These are phyloP conservation scores for Lasioglossum oenotherae DNA, from an alignment of 2,888 invertebrate species.

Conservation along the genomic window DNA sequence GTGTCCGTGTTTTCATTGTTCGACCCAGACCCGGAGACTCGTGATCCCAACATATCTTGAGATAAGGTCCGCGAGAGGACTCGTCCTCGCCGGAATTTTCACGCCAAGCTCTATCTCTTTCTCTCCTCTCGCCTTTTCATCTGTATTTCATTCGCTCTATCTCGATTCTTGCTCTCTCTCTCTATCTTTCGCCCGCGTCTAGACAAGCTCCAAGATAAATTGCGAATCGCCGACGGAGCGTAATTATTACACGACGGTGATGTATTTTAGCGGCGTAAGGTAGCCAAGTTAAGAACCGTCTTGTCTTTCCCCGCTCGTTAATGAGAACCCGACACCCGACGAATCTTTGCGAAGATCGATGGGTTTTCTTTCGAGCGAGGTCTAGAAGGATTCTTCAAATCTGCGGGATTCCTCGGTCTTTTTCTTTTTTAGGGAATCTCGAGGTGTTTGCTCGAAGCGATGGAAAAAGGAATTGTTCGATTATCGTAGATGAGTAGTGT, in stretches of 20 bases:
- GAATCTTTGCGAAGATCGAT: constrained; percentile 1
- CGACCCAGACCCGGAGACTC: constrained; percentile 8
- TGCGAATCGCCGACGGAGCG: constrained; percentile 20
- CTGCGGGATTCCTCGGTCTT: neutral
- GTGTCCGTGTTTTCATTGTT: constrained; percentile 12
- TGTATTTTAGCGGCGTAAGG: constrained; percentile 28
- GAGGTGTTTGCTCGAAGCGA: neutral
- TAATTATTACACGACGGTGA: constrained; percentile 23
- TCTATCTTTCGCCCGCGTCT: neutral
- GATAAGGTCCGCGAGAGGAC: neutral
- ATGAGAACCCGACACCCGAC: constrained; percentile 24
- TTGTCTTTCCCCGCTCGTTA: constrained; percentile 37
- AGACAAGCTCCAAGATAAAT: constrained; percentile 18
- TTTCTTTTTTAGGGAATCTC: neutral
- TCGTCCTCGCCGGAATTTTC: neutral
- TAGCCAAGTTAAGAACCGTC: constrained; percentile 23
- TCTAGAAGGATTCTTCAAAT: neutral
- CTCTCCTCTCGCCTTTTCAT: neutral
- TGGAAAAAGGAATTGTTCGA: constrained; percentile 73
- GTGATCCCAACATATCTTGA: constrained; percentile 21
- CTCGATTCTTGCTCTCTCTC: neutral
- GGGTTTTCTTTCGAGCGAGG: neutral
- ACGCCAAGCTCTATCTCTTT: neutral
- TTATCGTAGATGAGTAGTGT: constrained; percentile 63
- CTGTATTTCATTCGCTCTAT: neutral